Evolutionary conservation across 2,888 invertebrate species (phyloP).

Genomic region (Protodeltote pygarga): DNA sequence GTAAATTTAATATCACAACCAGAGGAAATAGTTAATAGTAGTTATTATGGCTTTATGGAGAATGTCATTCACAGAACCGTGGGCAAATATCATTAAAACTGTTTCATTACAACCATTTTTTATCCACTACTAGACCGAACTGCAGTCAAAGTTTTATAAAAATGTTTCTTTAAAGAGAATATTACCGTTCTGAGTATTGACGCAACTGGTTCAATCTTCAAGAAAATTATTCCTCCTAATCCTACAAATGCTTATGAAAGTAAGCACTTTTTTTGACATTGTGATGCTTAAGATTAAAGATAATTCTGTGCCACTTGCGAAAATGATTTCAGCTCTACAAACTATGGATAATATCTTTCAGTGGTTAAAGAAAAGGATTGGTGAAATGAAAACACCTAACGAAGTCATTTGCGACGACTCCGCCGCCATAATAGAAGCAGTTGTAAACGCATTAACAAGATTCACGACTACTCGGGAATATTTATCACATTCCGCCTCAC

Average conservation of each 20-base stretch:
- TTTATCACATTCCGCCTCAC: slow-evolving; percentile 9
- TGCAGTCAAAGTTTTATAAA: slow-evolving; percentile 8
- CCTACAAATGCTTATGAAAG: slow-evolving; percentile 13
- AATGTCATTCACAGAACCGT: slow-evolving; percentile 14
- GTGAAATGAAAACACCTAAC: slow-evolving; percentile 1
- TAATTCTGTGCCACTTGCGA: slow-evolving; percentile 6
- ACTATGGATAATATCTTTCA: slow-evolving; percentile 13
- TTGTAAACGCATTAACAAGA: slow-evolving; percentile 7
- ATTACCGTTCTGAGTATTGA: slow-evolving; percentile 9
- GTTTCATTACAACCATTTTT: slow-evolving; percentile 17
- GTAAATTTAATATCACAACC: slow-evolving; percentile 6
- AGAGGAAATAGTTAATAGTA: slow-evolving; percentile 3
- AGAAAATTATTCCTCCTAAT: slow-evolving; percentile 4
- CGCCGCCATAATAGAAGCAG: slow-evolving; percentile 9
- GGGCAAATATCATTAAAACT: slow-evolving; percentile 6
- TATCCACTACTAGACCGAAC: slow-evolving; percentile 22
- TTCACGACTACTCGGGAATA: slow-evolving; percentile 12
- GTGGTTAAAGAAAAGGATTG: slow-evolving; percentile 13
- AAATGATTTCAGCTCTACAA: slow-evolving; percentile 13
- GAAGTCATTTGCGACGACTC: slow-evolving; percentile 9
- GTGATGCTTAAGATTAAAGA: slow-evolving; percentile 8
- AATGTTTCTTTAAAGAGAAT: background rate
- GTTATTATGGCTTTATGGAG: slow-evolving; percentile 14
- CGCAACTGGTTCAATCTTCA: slow-evolving; percentile 15
- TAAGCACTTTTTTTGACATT: slow-evolving; percentile 20